Percentiles rank a stretch among this genome's conserved stretches.
Conservation (phyloP, 2,888 invertebrate genomes). For the Ophion slaviceki region DNA sequence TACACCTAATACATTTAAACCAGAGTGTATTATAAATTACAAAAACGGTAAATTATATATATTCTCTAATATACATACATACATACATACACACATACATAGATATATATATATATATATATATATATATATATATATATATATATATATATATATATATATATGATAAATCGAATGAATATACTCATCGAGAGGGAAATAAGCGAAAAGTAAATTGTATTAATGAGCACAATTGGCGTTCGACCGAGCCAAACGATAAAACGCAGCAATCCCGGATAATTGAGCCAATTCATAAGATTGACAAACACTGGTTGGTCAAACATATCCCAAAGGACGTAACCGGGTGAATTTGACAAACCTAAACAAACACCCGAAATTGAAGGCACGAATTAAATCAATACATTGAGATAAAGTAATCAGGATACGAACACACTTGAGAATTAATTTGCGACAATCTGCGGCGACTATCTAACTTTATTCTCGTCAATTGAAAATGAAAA, state of each 20-base stretch:
- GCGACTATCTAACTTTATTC: too few relatives aligned
- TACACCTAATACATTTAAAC: too few relatives aligned
- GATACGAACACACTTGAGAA: too few relatives aligned
- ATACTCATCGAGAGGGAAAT: not conserved
- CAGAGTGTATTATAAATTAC: not conserved
- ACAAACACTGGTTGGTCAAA: not conserved
- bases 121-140: too few relatives aligned
- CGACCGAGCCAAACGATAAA: not conserved
- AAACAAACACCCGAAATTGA: not conserved
- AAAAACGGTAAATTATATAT: not conserved
- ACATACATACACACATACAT: too few relatives aligned
- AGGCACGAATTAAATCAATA: not conserved
- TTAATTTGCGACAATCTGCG: too few relatives aligned
- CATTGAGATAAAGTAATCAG: too few relatives aligned
- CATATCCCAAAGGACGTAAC: not conserved
- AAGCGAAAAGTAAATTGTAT: not conserved
- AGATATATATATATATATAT: too few relatives aligned
- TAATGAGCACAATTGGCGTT: not conserved
- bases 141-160: too few relatives aligned
- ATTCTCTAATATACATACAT: not conserved
- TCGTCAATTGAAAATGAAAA: too few relatives aligned
- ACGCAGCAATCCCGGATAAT: not conserved
- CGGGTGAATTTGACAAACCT: not conserved
- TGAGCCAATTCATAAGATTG: not conserved
- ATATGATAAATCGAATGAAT: not conserved